Evolutionary conservation across 2,797 vertebrate species (phyloP), one percentile per base, ranked within the genome.

Genomic region (Hydrolagus colliei): DNA sequence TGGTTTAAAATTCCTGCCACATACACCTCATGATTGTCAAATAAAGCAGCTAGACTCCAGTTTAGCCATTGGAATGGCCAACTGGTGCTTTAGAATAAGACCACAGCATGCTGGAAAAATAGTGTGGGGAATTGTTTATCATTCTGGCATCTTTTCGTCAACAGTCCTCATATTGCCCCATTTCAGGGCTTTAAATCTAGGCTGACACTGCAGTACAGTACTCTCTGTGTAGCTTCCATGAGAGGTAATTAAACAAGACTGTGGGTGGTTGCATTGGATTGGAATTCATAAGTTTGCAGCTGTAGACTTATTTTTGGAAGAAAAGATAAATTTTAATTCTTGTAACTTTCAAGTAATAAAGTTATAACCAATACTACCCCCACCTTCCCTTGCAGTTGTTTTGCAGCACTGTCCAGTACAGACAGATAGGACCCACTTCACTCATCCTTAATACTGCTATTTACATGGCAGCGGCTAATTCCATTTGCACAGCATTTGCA

Each of bases 391-490:
- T 18, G 79, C 13, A 32, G 78, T 67, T 80, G 27, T 82, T 22
- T 68, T 82, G 74, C 59, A 18, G 14, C 14, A 82, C 20, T 32
- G 79, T 68, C 71, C 32, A 20, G 65, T 71, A 35, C 79, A 71
- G 65, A 35, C 79, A 71, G 65, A 84, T 84, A 68, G 79, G 79
- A 71, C 20, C 68, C 65, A 35, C 65, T 71, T 84, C 79, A 84
- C 32, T 84, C 79, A 41, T 84, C 79, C 65, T 32, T 84, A 84
- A 84, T 84, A 84, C 79, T 35, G 41, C 79, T 84, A 65, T 84
- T 84, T 84, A 84, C 79, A 84, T 84, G 79, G 79, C 79, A 84
- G 79, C 65, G 12, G 32, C 79, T 84, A 71, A 84, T 84, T 84
- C 79, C 79, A 18, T 84, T 82, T 84, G 27, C 41, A 32, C 79